Evolutionary conservation across 2,113 vertebrate genomes (phyloP).

Genomic region (Oncorhynchus tshawytscha): DNA sequence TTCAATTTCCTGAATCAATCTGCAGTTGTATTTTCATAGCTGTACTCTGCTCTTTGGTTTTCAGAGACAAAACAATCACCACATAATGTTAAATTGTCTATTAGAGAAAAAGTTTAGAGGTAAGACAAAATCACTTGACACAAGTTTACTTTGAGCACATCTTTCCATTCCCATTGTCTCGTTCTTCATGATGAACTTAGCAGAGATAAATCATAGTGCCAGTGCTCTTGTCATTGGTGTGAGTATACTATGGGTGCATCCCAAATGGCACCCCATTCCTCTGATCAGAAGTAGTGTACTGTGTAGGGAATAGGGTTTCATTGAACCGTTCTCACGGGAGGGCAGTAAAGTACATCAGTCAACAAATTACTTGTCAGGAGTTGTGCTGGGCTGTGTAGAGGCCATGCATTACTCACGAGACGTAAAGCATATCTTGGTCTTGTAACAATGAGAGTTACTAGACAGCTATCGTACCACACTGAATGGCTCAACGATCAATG

Average conservation of each 20-base stretch:
- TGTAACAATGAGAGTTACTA: conserved; percentile 10
- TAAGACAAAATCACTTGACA: neutral
- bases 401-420: neutral
- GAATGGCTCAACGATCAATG: neutral
- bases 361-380: conserved; percentile 23
- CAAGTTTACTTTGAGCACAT: conserved; percentile 17
- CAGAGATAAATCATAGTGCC: neutral
- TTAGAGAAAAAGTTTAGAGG: neutral
- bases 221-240: neutral
- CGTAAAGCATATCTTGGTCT: neutral
- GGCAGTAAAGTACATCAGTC: conserved; percentile 26
- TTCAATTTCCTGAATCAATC: neutral
- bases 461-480: neutral
- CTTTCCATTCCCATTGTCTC: neutral
- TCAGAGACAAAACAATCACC: neutral
- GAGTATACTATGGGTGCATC: neutral
- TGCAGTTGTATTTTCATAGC: neutral
- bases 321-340: conserved; percentile 9
- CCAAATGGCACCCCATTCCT: no score
- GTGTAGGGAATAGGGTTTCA: no score
- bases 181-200: neutral
- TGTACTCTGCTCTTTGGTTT: neutral
- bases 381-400: neutral
- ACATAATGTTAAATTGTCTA: neutral
- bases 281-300: no score